phyloP scores from a whole-genome alignment of 2,113 vertebrate genomes.

The Mesembrinibis cayennensis region DNA sequence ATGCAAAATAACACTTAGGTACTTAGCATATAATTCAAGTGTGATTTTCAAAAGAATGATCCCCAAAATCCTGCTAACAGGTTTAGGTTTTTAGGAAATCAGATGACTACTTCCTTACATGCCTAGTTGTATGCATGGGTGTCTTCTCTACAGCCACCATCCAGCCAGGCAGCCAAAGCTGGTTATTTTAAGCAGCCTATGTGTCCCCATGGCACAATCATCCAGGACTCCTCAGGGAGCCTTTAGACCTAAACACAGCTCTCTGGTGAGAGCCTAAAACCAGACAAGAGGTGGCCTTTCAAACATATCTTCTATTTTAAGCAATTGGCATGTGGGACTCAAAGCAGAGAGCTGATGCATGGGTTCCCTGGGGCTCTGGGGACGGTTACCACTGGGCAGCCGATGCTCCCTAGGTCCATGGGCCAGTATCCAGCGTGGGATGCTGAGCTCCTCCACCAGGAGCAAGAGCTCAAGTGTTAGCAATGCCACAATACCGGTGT shows the following conservation, averaged over 20 bases:
- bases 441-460: not conserved
- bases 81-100: not conserved
- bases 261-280: not conserved
- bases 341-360: not conserved
- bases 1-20: not conserved
- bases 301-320: not conserved
- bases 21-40: not conserved
- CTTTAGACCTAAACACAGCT: not conserved
- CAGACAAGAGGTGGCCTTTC: not conserved
- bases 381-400: not conserved
- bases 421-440: not conserved
- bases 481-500: not conserved
- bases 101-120: not conserved
- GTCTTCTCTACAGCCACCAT: not conserved
- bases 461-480: not conserved
- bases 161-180: not conserved
- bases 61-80: not conserved
- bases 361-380: not conserved
- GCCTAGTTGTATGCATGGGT: not conserved
- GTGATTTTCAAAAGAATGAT: not conserved
- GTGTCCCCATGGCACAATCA: not conserved
- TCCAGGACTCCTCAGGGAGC: not conserved
- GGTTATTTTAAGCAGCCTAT: not conserved
- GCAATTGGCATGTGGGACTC: not conserved
- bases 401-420: accelerated